Conservation (phyloP, 92 coral and sea anemone species). For the Plumapathes pennacea region DNA sequence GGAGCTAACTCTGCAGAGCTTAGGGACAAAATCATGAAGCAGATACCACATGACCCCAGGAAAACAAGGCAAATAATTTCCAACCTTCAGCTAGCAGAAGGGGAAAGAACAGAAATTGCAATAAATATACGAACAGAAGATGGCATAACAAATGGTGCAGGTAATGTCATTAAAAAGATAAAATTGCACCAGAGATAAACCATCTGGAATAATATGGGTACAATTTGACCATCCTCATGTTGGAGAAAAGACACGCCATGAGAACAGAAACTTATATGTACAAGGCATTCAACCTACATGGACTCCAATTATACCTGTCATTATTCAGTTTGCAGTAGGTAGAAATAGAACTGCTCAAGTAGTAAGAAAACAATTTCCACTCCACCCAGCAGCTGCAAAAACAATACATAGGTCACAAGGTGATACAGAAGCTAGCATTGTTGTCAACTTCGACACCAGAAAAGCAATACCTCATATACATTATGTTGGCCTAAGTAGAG, state of each 20-base stretch:
- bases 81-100: constrained; percentile 21
- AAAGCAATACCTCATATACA: constrained; percentile 71
- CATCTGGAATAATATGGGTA: constrained; percentile 47
- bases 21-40: constrained; percentile 35
- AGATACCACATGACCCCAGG: constrained; percentile 31
- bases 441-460: constrained; percentile 57
- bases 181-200: constrained; percentile 6
- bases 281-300: constrained; percentile 62
- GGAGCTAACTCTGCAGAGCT: constrained; percentile 46
- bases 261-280: constrained; percentile 40
- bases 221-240: constrained; percentile 44
- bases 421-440: constrained; percentile 64
- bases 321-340: constrained; percentile 67
- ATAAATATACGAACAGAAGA: constrained; percentile 49
- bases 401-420: constrained; percentile 69
- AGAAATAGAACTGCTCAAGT: constrained; percentile 64
- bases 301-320: constrained; percentile 72
- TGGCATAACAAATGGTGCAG: constrained; percentile 34
- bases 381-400: constrained; percentile 66
- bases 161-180: constrained; percentile 23
- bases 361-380: constrained; percentile 71
- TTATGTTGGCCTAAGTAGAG: constrained; percentile 70
- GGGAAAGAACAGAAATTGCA: constrained; percentile 46
- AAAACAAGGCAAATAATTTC: constrained; percentile 28
- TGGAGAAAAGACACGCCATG: constrained; percentile 32